These are phyloP conservation scores for Eremophila alpestris DNA, from an alignment of 2,797 vertebrate species.

Conservation along the genomic window DNA sequence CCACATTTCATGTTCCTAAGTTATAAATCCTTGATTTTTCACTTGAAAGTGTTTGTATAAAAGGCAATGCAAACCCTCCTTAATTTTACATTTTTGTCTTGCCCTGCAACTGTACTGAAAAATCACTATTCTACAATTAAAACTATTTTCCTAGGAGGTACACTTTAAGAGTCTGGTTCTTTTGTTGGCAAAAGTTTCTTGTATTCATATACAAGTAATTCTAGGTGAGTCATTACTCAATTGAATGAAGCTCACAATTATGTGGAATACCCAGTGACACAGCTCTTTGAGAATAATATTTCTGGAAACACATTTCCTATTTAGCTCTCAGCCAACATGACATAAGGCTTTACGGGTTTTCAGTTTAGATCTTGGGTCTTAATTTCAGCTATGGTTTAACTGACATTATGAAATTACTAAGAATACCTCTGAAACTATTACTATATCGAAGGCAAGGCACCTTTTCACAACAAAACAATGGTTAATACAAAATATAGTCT, in stretches of 20 bases:
- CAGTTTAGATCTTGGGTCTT: neutral
- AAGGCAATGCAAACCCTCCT: neutral
- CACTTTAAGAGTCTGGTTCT: neutral
- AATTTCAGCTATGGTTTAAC: neutral
- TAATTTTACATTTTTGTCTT: neutral
- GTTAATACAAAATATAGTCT: neutral
- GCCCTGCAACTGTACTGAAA: neutral
- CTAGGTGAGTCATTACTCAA: neutral
- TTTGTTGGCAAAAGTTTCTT: neutral
- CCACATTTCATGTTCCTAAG: neutral
- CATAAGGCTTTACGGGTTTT: neutral
- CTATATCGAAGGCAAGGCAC: neutral
- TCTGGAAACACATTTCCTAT: neutral
- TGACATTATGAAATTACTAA: neutral
- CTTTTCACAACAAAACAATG: rapidly evolving
- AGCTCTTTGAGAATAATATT: neutral
- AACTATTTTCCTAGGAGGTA: neutral
- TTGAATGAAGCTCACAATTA: neutral
- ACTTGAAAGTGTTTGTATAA: neutral
- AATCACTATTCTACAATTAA: neutral
- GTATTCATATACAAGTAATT: neutral
- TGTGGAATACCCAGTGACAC: neutral
- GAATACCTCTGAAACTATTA: neutral
- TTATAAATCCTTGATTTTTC: neutral
- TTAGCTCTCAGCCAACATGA: neutral